These are phyloP conservation scores for Luperina testacea DNA, from an alignment of 2,888 invertebrate genomes.

Conservation along the genomic window DNA sequence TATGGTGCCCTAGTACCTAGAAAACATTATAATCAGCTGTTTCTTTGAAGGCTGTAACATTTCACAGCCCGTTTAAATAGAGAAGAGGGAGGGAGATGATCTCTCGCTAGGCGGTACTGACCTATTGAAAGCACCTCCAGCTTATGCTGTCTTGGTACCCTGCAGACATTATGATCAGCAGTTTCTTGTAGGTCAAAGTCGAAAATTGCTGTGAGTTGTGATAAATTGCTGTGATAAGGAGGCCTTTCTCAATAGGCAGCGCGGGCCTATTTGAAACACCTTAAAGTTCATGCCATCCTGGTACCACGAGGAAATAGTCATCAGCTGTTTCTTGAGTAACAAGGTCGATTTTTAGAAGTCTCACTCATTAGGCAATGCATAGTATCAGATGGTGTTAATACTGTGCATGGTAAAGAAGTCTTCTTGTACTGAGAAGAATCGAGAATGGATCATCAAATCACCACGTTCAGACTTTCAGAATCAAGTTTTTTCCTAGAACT, in stretches of 20 bases:
- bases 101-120: background rate
- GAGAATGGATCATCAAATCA: background rate
- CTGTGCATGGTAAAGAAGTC: background rate
- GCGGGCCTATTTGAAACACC: constrained; percentile 17
- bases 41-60: constrained; percentile 3
- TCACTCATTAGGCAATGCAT: background rate
- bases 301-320: constrained; percentile 32
- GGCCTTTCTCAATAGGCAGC: constrained; percentile 14
- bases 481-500: background rate
- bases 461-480: background rate
- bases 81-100: constrained; percentile 7
- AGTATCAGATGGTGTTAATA: background rate
- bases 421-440: background rate
- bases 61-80: background rate
- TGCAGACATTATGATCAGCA: constrained; percentile 52
- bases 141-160: constrained; percentile 51
- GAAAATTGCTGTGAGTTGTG: background rate
- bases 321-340: constrained; percentile 45
- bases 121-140: background rate
- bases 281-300: constrained; percentile 28
- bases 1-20: constrained; percentile 57
- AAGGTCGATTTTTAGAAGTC: constrained; percentile 1
- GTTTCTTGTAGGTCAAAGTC: constrained; percentile 47
- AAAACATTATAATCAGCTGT: constrained; percentile 52
- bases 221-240: constrained; percentile 11